These are phyloP conservation scores for Leguminivora glycinivorella DNA, from an alignment of 1,140 invertebrate genomes.

Conservation along the genomic window DNA sequence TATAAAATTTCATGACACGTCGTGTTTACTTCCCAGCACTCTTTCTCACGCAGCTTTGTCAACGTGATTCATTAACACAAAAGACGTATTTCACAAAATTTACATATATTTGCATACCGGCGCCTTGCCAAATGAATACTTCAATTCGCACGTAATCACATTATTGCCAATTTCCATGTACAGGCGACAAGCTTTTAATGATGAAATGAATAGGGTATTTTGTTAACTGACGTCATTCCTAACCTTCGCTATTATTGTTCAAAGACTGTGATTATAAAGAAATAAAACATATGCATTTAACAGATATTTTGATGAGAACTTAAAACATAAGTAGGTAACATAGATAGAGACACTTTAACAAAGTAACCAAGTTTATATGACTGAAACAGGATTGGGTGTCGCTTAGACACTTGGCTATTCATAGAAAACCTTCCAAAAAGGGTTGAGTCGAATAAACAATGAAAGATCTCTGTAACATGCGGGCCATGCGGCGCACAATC, in stretches of 20 bases:
- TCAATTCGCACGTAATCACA: constrained; percentile 6
- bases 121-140: constrained; percentile 6
- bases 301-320: too few species aligned
- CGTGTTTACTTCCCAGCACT: not conserved
- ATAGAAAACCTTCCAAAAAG: not conserved
- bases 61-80: not conserved
- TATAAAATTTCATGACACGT: not conserved
- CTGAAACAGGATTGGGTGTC: not conserved
- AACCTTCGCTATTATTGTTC: too few species aligned
- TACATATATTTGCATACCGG: constrained; percentile 17
- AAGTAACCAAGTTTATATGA: not conserved
- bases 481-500: not conserved
- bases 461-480: not conserved
- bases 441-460: not conserved
- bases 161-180: constrained; percentile 6
- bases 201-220: not conserved
- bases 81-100: not conserved
- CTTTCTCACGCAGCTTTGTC: not conserved
- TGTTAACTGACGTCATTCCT: not conserved
- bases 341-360: too few species aligned
- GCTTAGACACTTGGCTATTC: not conserved
- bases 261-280: too few species aligned
- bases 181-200: not conserved
- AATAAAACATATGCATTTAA: too few species aligned
- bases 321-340: too few species aligned